Conservation (phyloP, 1,140 invertebrate species). For the Adoxophyes honmai region DNA sequence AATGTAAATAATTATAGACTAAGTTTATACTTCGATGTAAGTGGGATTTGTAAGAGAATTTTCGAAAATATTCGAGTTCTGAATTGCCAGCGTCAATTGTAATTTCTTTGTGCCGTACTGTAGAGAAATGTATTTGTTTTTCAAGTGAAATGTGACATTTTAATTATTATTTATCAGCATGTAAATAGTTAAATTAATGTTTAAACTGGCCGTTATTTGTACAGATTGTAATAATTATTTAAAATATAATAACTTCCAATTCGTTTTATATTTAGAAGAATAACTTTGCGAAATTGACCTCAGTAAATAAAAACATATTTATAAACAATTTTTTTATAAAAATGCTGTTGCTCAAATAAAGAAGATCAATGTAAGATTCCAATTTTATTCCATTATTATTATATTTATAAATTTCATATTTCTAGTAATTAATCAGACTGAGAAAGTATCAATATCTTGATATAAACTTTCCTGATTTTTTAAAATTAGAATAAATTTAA, state of each 20-base stretch:
- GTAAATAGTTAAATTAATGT: constrained; percentile 10
- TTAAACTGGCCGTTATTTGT: not conserved
- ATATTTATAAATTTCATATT: constrained; percentile 9
- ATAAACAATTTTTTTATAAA: not conserved
- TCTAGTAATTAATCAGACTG: constrained; percentile 6
- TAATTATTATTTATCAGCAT: not conserved
- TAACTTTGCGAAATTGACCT: not conserved
- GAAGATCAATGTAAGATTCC: not conserved
- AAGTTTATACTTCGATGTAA: constrained; percentile 22
- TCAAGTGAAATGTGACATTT: constrained; percentile 2
- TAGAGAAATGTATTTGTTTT: not conserved
- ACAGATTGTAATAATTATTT: not conserved
- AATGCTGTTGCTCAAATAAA: constrained; percentile 7
- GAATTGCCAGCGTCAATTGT: not conserved
- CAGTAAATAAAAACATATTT: not conserved
- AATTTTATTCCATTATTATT: constrained; percentile 10
- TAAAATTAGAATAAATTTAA: not conserved
- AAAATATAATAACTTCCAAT: no score
- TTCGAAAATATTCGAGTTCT: not conserved
- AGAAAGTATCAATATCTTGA: not conserved
- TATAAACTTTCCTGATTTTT: not conserved
- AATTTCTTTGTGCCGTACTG: constrained; percentile 10
- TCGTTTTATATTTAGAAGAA: no score
- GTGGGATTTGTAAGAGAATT: not conserved
- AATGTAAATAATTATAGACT: constrained; percentile 48